Base-by-base conservation (phyloP, 2,113 vertebrate genomes). In the Typhlomys cinereus region DNA sequence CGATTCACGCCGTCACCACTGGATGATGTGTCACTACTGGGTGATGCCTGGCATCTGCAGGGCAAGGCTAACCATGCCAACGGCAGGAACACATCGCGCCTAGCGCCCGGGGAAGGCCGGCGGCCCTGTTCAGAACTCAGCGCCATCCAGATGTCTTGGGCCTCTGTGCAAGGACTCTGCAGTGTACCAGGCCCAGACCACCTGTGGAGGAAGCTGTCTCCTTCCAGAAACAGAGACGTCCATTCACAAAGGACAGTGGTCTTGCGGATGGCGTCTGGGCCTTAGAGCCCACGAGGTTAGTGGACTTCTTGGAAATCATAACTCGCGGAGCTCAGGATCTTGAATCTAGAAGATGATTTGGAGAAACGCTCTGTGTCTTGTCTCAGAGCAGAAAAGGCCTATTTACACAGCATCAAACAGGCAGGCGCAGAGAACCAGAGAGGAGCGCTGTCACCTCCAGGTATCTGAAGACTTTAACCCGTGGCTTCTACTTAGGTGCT, bases 221-320 rank as follows among this genome's bases (percentile, higher is more conserved):
- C 52, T 82, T 91, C 52, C 50, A 48, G 84, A 91, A 89, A 13
- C 48, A 78, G 93, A 92, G 61, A n/a, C 36, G 81, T 89, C 62
- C 18, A 34, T 46, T 23, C n/a, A 14, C 64, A 62, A 86, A 34
- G 1, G 25, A 52, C 21, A 13, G 20, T 62, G 59, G 46, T 21
- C n/a, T 66, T 12, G 9, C 6, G 13, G 20, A 69, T 36, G 54
- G 27, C 17, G 48, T 81, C 48, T 70, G 41, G 31, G 27, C 44
- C 44, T 57, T 41, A 81, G 39, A 25, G 64, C 36, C 31, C 48
- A 79, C 29, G 25, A n/a, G 31, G 21, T 2, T 29, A 52, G 11
- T 66, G 36, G 92, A 44, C 75, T 31, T 48, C 21, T 62, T 21
- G 64, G 50, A 71, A 69, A 88, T 25, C 29, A 18, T 64, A 78